These are phyloP conservation scores for Eclectus roratus DNA, from an alignment of 2,113 vertebrate species.

Conservation along the genomic window DNA sequence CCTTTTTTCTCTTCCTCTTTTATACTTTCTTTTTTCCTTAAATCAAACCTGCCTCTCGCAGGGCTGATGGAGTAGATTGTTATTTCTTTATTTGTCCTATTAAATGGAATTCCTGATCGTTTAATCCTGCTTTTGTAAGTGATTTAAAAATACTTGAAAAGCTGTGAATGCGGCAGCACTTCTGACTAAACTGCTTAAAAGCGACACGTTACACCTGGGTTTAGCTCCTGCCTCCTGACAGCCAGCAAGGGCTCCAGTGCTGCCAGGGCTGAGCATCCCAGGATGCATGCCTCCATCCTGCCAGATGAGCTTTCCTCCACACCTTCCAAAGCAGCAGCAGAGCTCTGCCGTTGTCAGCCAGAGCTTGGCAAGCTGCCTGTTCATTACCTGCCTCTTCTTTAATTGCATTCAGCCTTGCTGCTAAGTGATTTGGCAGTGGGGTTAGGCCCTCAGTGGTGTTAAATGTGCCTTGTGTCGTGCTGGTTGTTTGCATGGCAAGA, in stretches of 20 bases:
- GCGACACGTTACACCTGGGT: background rate
- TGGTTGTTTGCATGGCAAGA: background rate
- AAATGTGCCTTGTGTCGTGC: background rate
- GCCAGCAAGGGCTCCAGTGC: background rate
- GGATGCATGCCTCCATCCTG: background rate
- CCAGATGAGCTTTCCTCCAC: background rate
- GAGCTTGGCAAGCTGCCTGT: background rate
- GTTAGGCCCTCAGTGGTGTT: background rate
- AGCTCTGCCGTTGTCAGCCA: background rate
- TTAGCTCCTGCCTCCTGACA: constrained; percentile 1
- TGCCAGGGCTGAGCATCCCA: background rate
- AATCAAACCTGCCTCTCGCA: constrained; percentile 73
- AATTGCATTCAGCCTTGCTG: background rate
- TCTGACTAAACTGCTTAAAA: constrained; percentile 69
- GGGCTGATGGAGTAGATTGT: constrained; percentile 83
- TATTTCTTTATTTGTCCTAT: constrained; percentile 88
- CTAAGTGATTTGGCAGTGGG: background rate
- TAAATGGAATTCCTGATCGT: constrained; percentile 85
- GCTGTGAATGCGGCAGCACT: constrained; percentile 55
- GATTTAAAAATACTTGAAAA: constrained; percentile 84
- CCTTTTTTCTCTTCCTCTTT: constrained; percentile 69
- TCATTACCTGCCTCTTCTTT: background rate
- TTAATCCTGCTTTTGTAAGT: constrained; percentile 86
- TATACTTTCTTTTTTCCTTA: constrained; percentile 53
- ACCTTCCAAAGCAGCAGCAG: background rate